Conservation (phyloP, 2,888 invertebrate species). For the Pediacus dermestoides region DNA sequence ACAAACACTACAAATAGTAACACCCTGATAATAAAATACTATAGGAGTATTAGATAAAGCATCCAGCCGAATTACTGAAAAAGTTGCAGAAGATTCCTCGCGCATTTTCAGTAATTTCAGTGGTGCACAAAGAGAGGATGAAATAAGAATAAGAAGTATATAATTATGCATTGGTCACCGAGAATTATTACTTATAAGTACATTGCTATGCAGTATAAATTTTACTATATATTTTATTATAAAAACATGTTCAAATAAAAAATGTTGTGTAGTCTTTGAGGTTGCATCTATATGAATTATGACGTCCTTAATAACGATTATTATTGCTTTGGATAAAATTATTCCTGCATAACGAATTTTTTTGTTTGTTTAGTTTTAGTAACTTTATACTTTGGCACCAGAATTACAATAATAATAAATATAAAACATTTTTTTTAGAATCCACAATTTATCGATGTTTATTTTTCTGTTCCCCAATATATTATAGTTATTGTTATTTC, state of each 20-base stretch:
- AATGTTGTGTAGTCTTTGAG: constrained; percentile 10
- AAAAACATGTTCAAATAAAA: constrained; percentile 22
- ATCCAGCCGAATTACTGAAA: no score
- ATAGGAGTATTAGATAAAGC: no score
- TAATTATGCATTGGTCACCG: constrained; percentile 36
- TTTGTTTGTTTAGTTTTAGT: constrained; percentile 32
- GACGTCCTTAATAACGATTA: constrained; percentile 13
- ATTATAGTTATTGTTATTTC: constrained; percentile 33
- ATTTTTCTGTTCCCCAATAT: constrained; percentile 47
- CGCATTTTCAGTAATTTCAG: no score
- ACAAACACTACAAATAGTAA: no score
- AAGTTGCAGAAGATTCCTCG: no score
- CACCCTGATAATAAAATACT: no score
- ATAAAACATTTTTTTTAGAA: constrained; percentile 47
- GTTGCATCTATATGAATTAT: constrained; percentile 5
- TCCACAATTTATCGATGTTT: constrained; percentile 48
- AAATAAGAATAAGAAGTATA: constrained; percentile 35
- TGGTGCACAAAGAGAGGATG: constrained; percentile 24
- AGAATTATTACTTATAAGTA: constrained; percentile 29
- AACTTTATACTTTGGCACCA: constrained; percentile 50
- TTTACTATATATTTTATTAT: constrained; percentile 18
- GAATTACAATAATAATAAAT: constrained; percentile 45
- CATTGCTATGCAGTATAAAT: constrained; percentile 36
- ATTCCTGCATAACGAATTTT: constrained; percentile 34
- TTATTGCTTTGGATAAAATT: constrained; percentile 37